Percentiles rank a stretch among this genome's conserved stretches.
Conservation (phyloP, 2,113 vertebrate species). For the Pseudonaja textilis region DNA sequence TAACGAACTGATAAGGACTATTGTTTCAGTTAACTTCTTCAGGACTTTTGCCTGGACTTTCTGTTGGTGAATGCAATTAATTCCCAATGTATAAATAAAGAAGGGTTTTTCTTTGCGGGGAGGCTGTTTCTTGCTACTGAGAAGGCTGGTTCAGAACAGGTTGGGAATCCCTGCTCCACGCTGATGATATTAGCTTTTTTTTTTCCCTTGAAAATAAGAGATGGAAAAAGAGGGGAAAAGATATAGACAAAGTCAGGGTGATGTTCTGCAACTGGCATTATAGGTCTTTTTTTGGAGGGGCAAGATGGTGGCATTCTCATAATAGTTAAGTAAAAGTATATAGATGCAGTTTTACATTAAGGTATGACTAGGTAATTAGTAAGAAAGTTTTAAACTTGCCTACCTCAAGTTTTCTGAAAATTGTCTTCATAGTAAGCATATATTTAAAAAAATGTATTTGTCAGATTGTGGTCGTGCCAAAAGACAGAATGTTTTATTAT, state of each 20-base stretch:
- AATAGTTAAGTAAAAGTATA: not conserved
- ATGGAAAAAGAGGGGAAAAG: not conserved
- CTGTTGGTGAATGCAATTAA: too few species aligned
- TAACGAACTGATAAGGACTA: too few species aligned
- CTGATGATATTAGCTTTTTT: not conserved
- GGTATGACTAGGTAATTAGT: not conserved
- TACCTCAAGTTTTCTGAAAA: not conserved
- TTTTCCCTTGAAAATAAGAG: not conserved
- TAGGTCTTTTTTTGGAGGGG: not conserved
- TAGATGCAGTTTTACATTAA: not conserved
- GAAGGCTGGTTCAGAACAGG: too few species aligned
- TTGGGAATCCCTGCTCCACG: not conserved
- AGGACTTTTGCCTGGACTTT: too few species aligned
- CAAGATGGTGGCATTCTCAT: not conserved
- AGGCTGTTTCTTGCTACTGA: too few species aligned
- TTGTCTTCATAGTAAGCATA: not conserved
- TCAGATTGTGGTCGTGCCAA: not conserved
- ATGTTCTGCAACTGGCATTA: not conserved
- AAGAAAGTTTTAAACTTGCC: not conserved
- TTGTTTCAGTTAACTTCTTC: too few species aligned
- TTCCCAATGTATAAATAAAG: too few species aligned
- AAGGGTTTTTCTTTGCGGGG: too few species aligned
- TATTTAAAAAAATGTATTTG: not conserved
- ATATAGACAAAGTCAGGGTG: not conserved
- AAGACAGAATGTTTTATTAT: not conserved